Evolutionary conservation across 2,797 vertebrate genomes (phyloP).

Genomic region (Trachops cirrhosus): DNA sequence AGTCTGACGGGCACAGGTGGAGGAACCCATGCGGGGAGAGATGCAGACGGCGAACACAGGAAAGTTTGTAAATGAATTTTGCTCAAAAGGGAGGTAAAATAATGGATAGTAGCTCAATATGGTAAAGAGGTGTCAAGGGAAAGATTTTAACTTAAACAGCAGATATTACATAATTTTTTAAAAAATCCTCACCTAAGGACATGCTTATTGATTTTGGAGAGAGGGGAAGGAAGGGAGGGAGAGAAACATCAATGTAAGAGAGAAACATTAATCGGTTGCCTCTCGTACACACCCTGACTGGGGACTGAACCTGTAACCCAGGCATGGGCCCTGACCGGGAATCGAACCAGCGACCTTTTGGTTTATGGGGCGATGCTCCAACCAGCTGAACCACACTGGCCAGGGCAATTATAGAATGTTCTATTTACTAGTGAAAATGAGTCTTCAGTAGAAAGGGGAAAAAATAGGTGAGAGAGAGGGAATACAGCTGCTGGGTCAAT

Average conservation of each 20-base stretch:
- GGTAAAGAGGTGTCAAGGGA: not conserved
- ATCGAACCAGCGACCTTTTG: not conserved
- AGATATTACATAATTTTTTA: not conserved
- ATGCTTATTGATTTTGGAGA: not conserved
- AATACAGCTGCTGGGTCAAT: not conserved
- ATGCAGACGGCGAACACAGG: not conserved
- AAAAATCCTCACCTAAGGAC: not conserved
- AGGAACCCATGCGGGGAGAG: not conserved
- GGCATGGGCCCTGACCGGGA: not conserved
- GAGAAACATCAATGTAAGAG: no score
- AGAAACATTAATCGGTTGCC: not conserved
- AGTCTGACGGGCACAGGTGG: not conserved
- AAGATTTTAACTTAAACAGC: not conserved
- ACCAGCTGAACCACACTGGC: not conserved
- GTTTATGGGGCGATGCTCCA: not conserved
- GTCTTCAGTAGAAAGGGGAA: not conserved
- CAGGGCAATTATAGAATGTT: not conserved
- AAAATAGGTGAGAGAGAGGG: not conserved
- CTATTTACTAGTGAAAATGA: not conserved
- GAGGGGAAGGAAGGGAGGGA: not conserved
- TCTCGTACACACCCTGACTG: no score
- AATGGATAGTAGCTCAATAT: not conserved
- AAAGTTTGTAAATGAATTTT: not conserved
- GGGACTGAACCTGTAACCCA: not conserved
- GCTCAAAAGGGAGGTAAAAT: not conserved